Conservation (phyloP, 2,888 invertebrate genomes). For the Drosophila limbata region DNA sequence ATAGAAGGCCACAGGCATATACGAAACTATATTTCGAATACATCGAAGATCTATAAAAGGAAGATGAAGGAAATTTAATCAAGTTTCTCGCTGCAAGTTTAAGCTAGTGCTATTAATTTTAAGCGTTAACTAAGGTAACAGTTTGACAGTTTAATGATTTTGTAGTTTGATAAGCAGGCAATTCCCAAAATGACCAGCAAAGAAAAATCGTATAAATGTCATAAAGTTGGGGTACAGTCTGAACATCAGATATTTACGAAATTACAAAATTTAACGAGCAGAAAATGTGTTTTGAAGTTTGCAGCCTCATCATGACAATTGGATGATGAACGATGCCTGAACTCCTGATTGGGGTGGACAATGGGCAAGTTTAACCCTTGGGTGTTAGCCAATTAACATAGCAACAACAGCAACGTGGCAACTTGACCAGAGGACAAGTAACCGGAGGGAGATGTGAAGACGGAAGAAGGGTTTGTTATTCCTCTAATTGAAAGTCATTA, state of each 20-base stretch:
- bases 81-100: background rate
- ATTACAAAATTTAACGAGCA: conserved; percentile 67
- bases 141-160: conserved; percentile 10
- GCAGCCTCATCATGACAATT: conserved; percentile 56
- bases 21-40: conserved; percentile 22
- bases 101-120: background rate
- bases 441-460: conserved; percentile 14
- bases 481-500: conserved; percentile 79
- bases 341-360: conserved; percentile 32
- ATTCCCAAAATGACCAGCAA: conserved; percentile 53
- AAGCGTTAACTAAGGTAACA: background rate
- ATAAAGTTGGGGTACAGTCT: conserved; percentile 28
- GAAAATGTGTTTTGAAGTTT: conserved; percentile 75
- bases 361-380: conserved; percentile 60
- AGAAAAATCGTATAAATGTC: conserved; percentile 16
- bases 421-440: conserved; percentile 39
- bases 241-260: conserved; percentile 43
- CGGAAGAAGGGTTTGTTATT: conserved; percentile 21
- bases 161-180: conserved; percentile 18
- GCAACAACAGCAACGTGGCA: conserved; percentile 31
- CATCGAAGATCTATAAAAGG: background rate
- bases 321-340: conserved; percentile 31
- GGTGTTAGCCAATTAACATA: conserved; percentile 72
- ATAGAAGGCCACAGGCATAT: background rate
- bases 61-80: background rate